These are phyloP conservation scores for Psix sp. DNA, from an alignment of 1,140 invertebrate genomes.

Conservation along the genomic window DNA sequence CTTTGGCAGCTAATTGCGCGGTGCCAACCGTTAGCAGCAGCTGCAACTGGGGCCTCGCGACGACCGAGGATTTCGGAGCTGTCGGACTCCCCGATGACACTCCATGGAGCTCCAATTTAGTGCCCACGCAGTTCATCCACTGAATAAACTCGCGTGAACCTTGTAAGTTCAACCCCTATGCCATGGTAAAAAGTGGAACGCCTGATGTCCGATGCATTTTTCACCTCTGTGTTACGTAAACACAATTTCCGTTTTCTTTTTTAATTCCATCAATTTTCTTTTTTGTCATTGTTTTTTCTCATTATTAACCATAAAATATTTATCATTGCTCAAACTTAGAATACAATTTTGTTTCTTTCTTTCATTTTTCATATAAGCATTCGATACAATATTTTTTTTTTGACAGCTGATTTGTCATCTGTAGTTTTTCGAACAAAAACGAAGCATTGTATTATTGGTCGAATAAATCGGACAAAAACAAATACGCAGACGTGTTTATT, in stretches of 20 bases:
- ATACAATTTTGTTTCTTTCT: too few relatives aligned
- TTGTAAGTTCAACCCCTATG: constrained; percentile 7
- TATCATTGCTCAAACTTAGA: too few relatives aligned
- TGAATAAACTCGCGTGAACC: constrained; percentile 25
- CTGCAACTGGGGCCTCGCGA: not conserved
- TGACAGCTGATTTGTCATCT: too few relatives aligned
- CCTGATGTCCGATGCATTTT: constrained; percentile 24
- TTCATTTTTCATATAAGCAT: too few relatives aligned
- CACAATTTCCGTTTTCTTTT: not conserved
- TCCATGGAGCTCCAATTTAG: constrained; percentile 26
- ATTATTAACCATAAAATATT: too few relatives aligned
- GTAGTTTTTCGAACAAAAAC: too few relatives aligned
- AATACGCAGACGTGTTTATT: too few relatives aligned
- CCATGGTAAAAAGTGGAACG: constrained; percentile 23
- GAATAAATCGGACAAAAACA: too few relatives aligned
- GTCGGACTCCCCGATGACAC: constrained; percentile 11
- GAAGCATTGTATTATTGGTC: too few relatives aligned
- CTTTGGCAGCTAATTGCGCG: constrained; percentile 31
- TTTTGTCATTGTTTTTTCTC: not conserved
- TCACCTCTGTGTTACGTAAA: constrained; percentile 38
- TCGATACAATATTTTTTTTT: too few relatives aligned
- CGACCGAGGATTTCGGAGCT: not conserved
- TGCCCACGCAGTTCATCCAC: constrained; percentile 29
- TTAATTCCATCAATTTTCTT: not conserved
- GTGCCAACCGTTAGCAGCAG: constrained; percentile 1